A percentile compares a stretch with the other conserved stretches of the same genome.
Evolutionary conservation across 53 echinoderm and acorn worm genomes (phyloP).

Genomic region (Glandiceps talaboti): DNA sequence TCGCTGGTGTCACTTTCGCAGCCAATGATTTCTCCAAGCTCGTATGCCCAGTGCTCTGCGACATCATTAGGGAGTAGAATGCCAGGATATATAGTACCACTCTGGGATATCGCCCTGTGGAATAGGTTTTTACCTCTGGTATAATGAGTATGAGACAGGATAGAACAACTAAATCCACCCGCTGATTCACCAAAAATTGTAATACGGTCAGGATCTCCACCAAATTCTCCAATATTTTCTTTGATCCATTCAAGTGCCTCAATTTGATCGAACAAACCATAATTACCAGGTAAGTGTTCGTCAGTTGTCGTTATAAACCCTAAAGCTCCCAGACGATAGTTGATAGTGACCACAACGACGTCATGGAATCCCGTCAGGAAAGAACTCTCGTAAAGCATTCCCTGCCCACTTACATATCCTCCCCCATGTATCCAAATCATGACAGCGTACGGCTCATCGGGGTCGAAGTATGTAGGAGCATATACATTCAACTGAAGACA

Average conservation of each 20-base stretch:
- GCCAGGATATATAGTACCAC: conserved; percentile 46
- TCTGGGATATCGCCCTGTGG: conserved; percentile 50
- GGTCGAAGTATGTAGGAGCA: conserved; percentile 40
- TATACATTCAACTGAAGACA: conserved; percentile 76
- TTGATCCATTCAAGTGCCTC: conserved; percentile 58
- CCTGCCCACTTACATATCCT: conserved; percentile 51
- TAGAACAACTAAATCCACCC: conserved; percentile 44
- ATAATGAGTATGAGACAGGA: conserved; percentile 39
- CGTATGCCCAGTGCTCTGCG: background rate
- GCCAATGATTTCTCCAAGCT: background rate
- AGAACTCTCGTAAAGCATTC: conserved; percentile 53
- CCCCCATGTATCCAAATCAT: conserved; percentile 84
- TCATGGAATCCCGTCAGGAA: conserved; percentile 53
- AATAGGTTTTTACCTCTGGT: conserved; percentile 31
- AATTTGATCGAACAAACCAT: conserved; percentile 65
- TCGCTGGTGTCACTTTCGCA: conserved; percentile 10
- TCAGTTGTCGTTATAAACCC: conserved; percentile 61
- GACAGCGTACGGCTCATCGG: conserved; percentile 33
- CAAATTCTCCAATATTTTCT: conserved; percentile 51
- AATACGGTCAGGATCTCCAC: conserved; percentile 48
- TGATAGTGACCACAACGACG: conserved; percentile 65
- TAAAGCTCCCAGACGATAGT: conserved; percentile 71
- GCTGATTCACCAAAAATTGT: conserved; percentile 87
- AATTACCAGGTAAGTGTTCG: conserved; percentile 52
- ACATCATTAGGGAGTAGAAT: background rate